Evolutionary conservation across 2,888 invertebrate genomes (phyloP).

Genomic region (Xestia xanthographa): DNA sequence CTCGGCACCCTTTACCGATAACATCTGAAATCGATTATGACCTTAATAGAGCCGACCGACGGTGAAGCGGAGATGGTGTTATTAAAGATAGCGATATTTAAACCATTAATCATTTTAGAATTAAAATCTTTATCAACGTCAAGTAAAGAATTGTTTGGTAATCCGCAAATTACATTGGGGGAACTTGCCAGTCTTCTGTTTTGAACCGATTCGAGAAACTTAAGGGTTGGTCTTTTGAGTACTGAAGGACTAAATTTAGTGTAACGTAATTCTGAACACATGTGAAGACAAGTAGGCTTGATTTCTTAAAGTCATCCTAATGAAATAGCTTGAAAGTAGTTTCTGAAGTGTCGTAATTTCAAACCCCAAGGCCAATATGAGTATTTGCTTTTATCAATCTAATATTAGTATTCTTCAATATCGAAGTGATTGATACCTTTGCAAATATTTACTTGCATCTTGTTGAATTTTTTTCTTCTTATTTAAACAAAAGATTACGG

Average conservation of each 20-base stretch:
- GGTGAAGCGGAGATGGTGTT: slow-evolving; percentile 47
- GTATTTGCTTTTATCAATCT: background rate
- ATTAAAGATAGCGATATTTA: slow-evolving; percentile 50
- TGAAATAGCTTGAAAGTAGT: background rate
- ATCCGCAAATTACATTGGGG: slow-evolving; percentile 16
- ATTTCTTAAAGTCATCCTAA: background rate
- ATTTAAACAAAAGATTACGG: slow-evolving; percentile 35
- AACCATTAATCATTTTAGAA: slow-evolving; percentile 47
- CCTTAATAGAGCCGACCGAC: slow-evolving; percentile 46
- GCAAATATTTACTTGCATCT: slow-evolving; percentile 16
- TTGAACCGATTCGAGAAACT: background rate
- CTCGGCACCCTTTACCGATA: slow-evolving; percentile 49
- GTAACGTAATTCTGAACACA: background rate
- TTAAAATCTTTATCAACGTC: slow-evolving; percentile 45
- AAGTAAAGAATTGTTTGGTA: background rate
- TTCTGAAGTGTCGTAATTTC: background rate
- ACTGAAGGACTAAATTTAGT: slow-evolving; percentile 1
- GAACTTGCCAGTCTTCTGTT: background rate
- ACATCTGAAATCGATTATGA: slow-evolving; percentile 57
- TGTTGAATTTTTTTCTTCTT: slow-evolving; percentile 13
- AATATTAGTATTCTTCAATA: background rate
- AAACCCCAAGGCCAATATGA: slow-evolving; percentile 7
- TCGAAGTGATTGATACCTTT: slow-evolving; percentile 1
- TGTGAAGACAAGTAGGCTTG: background rate
- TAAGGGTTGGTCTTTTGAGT: background rate